A percentile compares a stretch with the other conserved stretches of the same genome.
These are phyloP conservation scores for Sycophila texana DNA, from an alignment of 2,888 invertebrate genomes.

Conservation along the genomic window DNA sequence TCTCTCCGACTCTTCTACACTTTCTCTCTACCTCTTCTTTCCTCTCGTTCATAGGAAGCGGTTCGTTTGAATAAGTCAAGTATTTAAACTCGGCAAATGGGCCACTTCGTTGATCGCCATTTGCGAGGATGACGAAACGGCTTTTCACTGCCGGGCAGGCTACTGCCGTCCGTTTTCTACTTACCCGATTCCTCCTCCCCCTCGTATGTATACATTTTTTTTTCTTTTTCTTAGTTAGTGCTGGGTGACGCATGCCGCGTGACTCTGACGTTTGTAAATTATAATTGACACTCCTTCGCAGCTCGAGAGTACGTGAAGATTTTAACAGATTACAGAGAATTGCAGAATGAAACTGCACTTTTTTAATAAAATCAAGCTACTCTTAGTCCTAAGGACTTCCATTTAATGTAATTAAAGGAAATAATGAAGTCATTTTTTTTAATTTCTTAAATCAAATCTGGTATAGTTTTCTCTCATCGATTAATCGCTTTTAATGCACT, in stretches of 20 bases:
- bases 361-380: neutral
- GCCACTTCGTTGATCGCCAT: constrained; percentile 62
- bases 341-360: constrained; percentile 17
- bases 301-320: neutral
- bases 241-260: constrained; percentile 3
- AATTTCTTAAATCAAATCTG: too few relatives aligned
- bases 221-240: neutral
- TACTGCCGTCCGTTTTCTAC: constrained; percentile 21
- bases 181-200: too few relatives aligned
- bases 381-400: too few relatives aligned
- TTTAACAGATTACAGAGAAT: neutral
- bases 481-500: too few relatives aligned
- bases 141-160: constrained; percentile 53
- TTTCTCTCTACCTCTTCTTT: too few relatives aligned
- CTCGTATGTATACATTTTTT: too few relatives aligned
- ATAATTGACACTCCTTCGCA: constrained; percentile 39
- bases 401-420: too few relatives aligned
- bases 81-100: constrained; percentile 63
- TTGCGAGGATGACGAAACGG: constrained; percentile 63
- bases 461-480: too few relatives aligned
- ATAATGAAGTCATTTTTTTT: too few relatives aligned
- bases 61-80: constrained; percentile 59
- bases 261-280: constrained; percentile 16
- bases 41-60: constrained; percentile 55
- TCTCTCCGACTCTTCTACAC: too few relatives aligned